Evolutionary conservation across 2,113 vertebrate genomes (phyloP).

Genomic region (Paradoxurus hermaphroditus): DNA sequence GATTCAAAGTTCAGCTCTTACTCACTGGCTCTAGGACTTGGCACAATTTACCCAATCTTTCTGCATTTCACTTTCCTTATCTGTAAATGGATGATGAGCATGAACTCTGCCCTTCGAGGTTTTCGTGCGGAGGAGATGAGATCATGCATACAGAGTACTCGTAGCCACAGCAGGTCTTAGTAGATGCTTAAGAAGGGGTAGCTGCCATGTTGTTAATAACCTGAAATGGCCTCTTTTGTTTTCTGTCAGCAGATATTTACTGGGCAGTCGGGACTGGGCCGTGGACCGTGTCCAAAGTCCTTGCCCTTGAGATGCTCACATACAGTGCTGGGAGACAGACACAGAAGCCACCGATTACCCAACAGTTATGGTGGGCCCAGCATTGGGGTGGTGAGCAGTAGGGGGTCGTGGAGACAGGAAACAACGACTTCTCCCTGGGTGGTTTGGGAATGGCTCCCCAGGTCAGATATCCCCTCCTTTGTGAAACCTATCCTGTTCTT

Average conservation of each 20-base stretch:
- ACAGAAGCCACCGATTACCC: background rate
- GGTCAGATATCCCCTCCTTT: background rate
- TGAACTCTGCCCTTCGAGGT: background rate
- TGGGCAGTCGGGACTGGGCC: background rate
- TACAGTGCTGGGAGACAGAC: background rate
- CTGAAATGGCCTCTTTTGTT: background rate
- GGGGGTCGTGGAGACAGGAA: background rate
- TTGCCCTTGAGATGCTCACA: background rate
- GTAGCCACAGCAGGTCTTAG: background rate
- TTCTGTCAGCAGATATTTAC: background rate
- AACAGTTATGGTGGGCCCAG: background rate
- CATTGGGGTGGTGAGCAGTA: background rate
- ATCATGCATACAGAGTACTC: background rate
- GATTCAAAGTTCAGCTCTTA: constrained; percentile 23
- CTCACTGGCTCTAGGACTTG: background rate
- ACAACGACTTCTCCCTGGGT: background rate
- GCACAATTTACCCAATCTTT: background rate
- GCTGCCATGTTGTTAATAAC: background rate
- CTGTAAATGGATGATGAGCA: background rate
- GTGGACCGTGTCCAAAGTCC: background rate
- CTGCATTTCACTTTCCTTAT: background rate
- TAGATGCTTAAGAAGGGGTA: background rate
- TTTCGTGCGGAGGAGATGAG: background rate
- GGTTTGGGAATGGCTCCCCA: background rate
- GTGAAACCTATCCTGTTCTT: background rate